Base-by-base conservation (phyloP, 2,888 invertebrate species). In the Loripinus fragilis region DNA sequence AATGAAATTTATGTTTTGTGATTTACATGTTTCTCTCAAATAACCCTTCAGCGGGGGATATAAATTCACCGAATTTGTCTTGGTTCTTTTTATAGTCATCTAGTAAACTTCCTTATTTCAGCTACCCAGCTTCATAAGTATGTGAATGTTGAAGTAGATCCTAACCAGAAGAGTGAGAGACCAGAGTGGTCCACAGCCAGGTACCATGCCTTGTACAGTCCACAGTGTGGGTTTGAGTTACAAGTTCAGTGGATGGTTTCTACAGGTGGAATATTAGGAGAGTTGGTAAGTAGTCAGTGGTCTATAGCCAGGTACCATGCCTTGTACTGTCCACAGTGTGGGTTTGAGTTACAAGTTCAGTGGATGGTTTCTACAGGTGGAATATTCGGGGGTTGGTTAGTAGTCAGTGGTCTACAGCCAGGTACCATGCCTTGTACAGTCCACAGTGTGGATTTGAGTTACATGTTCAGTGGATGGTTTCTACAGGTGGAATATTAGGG, bases 321-420 rank as follows among this genome's bases (percentile, higher is more conserved):
- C 33, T 28, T 33, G 17, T 52, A 97, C 95, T 95, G 96, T 76
- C 97, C 98, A 0, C 96, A 97, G 92, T 97, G 97, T 93, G 98
- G 98, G 0, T 99, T 97, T 94, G 99, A 99, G 94, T 95, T 99
- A 91, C 97, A 97, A 86, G 96, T 98, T 38, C 98, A 99, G 93
- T 99, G 99, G 99, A 96, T 98, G 65, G 97, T 98, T 73, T 97
- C 98, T 0, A 98, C 98, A 28, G 99, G 99, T 17, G 97, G 97
- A 74, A 97, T 98, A 84, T 97, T 99, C 25, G 96, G 97, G 60
- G 99, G 99, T 94, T 95, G 91, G 89, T 92, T 93, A 76, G 80
- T 88, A 78, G 38, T 92, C 93, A 76, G 80, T 88, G 78, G 38
- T 38, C 38, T 38, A 38, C 12, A 38, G 38, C 97, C 15, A 95